Evolutionary conservation across 2,113 vertebrate genomes (phyloP).

Genomic region (Syrrhaptes paradoxus): DNA sequence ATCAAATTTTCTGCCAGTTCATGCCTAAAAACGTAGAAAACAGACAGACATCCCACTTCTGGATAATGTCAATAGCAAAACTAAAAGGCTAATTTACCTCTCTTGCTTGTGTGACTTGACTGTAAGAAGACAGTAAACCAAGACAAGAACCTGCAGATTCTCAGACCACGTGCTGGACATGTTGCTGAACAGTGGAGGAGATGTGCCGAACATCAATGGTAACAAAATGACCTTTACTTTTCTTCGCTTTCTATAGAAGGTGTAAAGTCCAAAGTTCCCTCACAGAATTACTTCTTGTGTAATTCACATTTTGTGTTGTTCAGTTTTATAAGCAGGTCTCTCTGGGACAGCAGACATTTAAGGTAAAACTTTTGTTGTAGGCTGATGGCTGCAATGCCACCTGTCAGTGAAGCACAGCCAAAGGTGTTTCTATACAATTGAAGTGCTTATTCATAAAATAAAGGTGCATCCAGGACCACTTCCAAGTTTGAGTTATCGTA

Average conservation of each 20-base stretch:
- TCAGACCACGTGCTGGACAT: not conserved
- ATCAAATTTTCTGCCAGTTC: not conserved
- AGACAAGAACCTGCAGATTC: not conserved
- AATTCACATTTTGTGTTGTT: not conserved
- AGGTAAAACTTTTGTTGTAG: not conserved
- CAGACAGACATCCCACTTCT: not conserved
- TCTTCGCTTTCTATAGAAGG: not conserved
- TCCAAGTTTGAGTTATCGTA: not conserved
- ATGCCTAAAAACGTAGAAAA: not conserved
- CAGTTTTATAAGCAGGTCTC: not conserved
- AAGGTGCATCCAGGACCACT: not conserved
- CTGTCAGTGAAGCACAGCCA: not conserved
- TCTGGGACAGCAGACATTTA: not conserved
- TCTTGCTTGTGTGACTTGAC: not conserved
- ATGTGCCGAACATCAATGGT: not conserved
- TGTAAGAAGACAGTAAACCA: not conserved
- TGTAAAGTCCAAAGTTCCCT: not conserved
- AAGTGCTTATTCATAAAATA: not conserved
- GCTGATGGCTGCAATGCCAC: not conserved
- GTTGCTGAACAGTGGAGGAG: not conserved
- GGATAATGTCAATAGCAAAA: not conserved
- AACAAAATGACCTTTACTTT: not conserved
- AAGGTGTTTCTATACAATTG: not conserved
- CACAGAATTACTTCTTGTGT: not conserved
- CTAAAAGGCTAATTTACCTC: not conserved